Evolutionary conservation across 2,888 invertebrate species (phyloP), one percentile per base, ranked within the genome.

Genomic region (Andricus curvator): DNA sequence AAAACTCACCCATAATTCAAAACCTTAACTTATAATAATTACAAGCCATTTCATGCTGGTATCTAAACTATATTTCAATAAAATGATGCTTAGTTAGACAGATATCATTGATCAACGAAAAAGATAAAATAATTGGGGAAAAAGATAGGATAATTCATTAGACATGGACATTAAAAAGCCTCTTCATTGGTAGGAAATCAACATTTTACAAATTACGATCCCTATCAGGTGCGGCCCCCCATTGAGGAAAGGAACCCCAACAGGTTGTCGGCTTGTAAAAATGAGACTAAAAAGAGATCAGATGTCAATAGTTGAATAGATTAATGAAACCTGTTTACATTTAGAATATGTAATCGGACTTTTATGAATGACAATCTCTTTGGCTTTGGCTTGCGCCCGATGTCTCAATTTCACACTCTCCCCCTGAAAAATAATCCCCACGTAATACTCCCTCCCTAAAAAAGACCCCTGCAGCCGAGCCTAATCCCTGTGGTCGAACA

Each of bases 191-290:
- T 13, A 62, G 25, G 25, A 62, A 67, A 67, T 37, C n/a, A 65
- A 65, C 17, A 66, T 67, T 67, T 67, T 67, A 37, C 37, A 67
- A 67, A 67, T 67, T 67, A 67, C n/a, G 66, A 67, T 67, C 37
- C 37, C n/a, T 41, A 37, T 67, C 66, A 67, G 41, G 41, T 41
- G 66, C 13, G 66, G 13, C 37, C 37, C 41, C 66, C 37, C 37
- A 37, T 41, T 67, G 13, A 67, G 37, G 20, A 9, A 67, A 66
- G 13, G n/a, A 41, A 67, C n/a, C 41, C 66, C 37, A 41, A 67
- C 41, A 67, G 37, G 66, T 67, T 41, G 66, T 67, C 37, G 20
- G 66, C 37, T 67, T 67, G 13, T 67, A 37, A 67, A 67, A n/a
- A 67, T n/a, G 66, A 67, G 20, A 67, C 17, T 67, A 67, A 67